These are phyloP conservation scores for Parelbella ahira DNA, from an alignment of 2,888 invertebrate species.

Conservation along the genomic window DNA sequence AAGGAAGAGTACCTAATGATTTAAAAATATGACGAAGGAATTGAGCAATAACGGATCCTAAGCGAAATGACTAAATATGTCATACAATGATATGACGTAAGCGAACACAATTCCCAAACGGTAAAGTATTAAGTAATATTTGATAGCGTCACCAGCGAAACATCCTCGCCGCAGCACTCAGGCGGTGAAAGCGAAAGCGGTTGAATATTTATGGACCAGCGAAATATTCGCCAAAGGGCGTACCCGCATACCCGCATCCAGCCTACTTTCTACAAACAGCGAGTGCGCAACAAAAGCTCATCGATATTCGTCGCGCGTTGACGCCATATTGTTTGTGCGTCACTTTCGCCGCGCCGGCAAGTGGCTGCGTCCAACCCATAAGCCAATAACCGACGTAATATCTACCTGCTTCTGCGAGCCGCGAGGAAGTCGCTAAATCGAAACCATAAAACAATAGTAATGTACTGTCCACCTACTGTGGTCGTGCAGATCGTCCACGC, in stretches of 20 bases:
- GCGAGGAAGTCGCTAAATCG: too few species aligned
- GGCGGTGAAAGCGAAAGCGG: slow-evolving; percentile 74
- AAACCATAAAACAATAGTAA: too few species aligned
- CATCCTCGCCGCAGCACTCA: slow-evolving; percentile 49
- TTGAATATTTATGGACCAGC: slow-evolving; percentile 73
- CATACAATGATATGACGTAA: slow-evolving; percentile 54
- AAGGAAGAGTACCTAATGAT: too few species aligned
- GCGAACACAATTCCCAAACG: slow-evolving; percentile 50
- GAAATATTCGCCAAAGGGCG: slow-evolving; percentile 77
- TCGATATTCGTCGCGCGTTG: slow-evolving; percentile 68
- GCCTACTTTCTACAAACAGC: slow-evolving; percentile 72
- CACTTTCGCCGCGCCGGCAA: slow-evolving; percentile 58
- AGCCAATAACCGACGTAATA: slow-evolving; percentile 50
- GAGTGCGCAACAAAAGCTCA: slow-evolving; percentile 68
- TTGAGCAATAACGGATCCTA: slow-evolving; percentile 30
- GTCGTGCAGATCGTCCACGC: slow-evolving; percentile 51
- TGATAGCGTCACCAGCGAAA: slow-evolving; percentile 50
- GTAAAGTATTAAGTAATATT: slow-evolving; percentile 56
- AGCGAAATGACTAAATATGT: slow-evolving; percentile 52
- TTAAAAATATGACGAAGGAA: too few species aligned
- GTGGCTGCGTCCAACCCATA: slow-evolving; percentile 30
- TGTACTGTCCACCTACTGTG: slow-evolving; percentile 41
- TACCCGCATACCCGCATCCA: slow-evolving; percentile 62
- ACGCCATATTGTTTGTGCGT: slow-evolving; percentile 47
- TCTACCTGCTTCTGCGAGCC: too few species aligned